A percentile compares a stretch with the other conserved stretches of the same genome.
Evolutionary conservation across 2,113 vertebrate genomes (phyloP).

Genomic region (Antennarius striatus): DNA sequence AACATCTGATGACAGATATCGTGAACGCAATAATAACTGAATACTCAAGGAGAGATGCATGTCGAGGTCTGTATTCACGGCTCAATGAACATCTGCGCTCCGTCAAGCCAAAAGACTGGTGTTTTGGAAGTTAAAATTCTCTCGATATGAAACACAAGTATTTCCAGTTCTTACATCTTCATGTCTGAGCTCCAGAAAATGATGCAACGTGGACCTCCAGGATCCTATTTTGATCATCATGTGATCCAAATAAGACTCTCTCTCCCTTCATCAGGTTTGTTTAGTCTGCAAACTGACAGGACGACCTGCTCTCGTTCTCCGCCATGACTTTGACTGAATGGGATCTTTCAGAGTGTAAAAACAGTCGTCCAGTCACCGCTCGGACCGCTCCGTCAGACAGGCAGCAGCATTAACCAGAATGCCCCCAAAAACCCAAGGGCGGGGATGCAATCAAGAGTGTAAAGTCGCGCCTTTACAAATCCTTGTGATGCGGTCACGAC

Average conservation of each 20-base stretch:
- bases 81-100: background rate
- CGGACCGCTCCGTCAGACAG: background rate
- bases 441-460: too few relatives aligned
- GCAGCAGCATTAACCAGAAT: slow-evolving; percentile 11
- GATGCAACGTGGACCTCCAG: background rate
- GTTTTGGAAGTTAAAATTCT: too few relatives aligned
- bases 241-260: slow-evolving; percentile 18
- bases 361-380: slow-evolving; percentile 28
- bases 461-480: too few relatives aligned
- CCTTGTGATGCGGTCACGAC: too few relatives aligned
- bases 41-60: slow-evolving; percentile 20
- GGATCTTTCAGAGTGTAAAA: slow-evolving; percentile 7
- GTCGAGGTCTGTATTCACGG: slow-evolving; percentile 13
- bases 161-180: background rate
- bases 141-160: background rate
- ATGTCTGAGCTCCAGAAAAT: background rate
- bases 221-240: slow-evolving; percentile 22
- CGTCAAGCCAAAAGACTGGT: background rate
- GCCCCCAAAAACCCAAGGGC: too few relatives aligned
- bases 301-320: slow-evolving; percentile 35
- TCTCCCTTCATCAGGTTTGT: slow-evolving; percentile 48
- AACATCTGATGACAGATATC: slow-evolving; percentile 40
- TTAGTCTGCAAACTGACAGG: slow-evolving; percentile 53
- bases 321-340: slow-evolving; percentile 34
- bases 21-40: slow-evolving; percentile 19